Conservation (phyloP, 2,113 vertebrate genomes). For the Dipodomys spectabilis region DNA sequence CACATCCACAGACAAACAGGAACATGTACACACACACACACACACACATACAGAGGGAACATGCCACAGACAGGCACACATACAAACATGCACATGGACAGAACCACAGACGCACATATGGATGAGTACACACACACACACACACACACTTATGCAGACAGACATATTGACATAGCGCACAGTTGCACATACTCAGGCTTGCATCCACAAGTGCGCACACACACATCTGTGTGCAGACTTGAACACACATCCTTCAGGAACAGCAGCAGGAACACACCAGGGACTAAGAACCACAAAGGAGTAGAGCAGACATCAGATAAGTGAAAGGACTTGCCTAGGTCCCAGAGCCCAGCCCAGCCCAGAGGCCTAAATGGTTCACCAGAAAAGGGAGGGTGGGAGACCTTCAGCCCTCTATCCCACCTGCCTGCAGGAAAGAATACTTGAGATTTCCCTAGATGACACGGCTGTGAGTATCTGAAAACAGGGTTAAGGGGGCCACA, state of each 20-base stretch:
- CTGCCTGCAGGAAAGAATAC: not conserved
- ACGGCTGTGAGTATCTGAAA: not conserved
- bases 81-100: not conserved
- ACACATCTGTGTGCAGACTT: not conserved
- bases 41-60: too few species aligned
- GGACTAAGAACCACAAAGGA: not conserved
- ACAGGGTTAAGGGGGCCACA: not conserved
- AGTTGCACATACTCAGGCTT: too few species aligned
- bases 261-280: not conserved
- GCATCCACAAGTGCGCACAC: too few species aligned
- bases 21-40: not conserved
- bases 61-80: not conserved
- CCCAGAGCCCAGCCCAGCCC: not conserved
- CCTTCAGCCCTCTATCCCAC: not conserved
- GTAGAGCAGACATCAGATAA: not conserved
- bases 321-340: slow-evolving; percentile 2
- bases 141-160: not conserved
- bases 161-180: not conserved
- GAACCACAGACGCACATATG: not conserved
- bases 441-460: slow-evolving; percentile 42
- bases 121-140: not conserved
- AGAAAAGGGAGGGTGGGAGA: not conserved
- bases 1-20: not conserved
- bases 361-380: not conserved
- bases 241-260: not conserved